A percentile compares a stretch with the other conserved stretches of the same genome.
These are phyloP conservation scores for Cheilinus undulatus DNA, from an alignment of 2,113 vertebrate genomes.

Conservation along the genomic window DNA sequence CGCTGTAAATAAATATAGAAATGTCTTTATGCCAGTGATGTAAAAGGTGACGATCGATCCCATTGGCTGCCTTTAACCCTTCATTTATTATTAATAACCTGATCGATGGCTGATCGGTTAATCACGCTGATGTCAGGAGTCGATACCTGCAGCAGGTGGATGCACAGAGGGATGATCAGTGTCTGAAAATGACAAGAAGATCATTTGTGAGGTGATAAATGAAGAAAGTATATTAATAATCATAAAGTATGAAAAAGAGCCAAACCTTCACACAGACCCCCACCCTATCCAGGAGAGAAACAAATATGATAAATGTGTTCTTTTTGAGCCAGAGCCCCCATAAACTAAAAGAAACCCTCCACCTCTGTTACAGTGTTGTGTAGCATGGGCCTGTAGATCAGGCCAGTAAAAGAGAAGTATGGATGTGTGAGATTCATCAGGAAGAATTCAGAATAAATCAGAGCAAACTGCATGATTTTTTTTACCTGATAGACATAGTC, in stretches of 20 bases:
- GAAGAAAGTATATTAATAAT: too few species aligned
- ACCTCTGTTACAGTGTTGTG: background rate
- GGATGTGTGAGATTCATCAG: too few species aligned
- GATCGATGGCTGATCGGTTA: conserved; percentile 72
- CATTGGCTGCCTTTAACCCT: conserved; percentile 27
- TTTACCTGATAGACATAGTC: too few species aligned
- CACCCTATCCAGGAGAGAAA: background rate
- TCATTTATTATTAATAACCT: conserved; percentile 73
- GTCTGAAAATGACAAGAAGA: too few species aligned
- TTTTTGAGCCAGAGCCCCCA: background rate
- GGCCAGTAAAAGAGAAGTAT: background rate
- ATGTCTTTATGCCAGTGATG: conserved; percentile 38
- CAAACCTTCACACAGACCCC: too few species aligned
- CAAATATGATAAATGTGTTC: background rate
- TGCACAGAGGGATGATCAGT: too few species aligned
- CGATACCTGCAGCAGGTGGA: conserved; percentile 29
- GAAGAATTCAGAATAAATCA: too few species aligned
- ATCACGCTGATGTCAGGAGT: conserved; percentile 58
- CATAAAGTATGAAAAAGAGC: too few species aligned
- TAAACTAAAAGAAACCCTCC: background rate
- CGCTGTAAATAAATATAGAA: conserved; percentile 1
- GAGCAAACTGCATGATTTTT: too few species aligned
- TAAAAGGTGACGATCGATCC: conserved; percentile 61
- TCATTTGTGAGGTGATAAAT: too few species aligned
- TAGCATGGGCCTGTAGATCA: background rate